A percentile compares a stretch with the other conserved stretches of the same genome.
phyloP scores from a whole-genome alignment of 2,113 vertebrate genomes.

The Cephalophus harveyi region DNA sequence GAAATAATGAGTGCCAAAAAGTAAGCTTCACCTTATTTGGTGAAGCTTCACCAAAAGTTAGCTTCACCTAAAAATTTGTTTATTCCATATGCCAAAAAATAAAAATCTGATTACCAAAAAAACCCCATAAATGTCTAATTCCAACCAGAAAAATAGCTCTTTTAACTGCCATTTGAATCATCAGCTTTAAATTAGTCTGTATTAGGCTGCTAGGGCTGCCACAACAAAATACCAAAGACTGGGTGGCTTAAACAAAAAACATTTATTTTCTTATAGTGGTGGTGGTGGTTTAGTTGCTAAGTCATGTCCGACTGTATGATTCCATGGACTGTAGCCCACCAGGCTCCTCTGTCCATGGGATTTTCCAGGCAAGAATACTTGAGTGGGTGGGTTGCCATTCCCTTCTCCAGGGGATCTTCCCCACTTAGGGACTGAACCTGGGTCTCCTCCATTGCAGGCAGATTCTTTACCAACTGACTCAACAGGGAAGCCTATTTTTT shows the following conservation, averaged over 20 bases:
- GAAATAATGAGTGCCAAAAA: neutral
- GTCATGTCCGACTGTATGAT: fast-evolving
- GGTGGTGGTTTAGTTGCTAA: neutral
- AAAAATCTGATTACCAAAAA: neutral
- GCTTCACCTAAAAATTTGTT: conserved; percentile 17
- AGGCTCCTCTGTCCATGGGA: neutral
- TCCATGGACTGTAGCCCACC: neutral
- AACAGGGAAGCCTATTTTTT: neutral
- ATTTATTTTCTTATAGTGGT: neutral
- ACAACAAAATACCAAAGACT: neutral
- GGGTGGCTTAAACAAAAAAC: neutral
- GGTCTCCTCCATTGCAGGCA: neutral
- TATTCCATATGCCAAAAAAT: neutral
- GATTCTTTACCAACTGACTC: neutral
- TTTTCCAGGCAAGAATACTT: neutral
- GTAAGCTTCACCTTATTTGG: neutral
- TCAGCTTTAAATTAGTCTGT: neutral
- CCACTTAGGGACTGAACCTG: neutral
- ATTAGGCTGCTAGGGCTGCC: neutral
- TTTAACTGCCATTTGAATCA: neutral
- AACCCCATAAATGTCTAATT: neutral
- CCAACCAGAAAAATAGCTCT: neutral
- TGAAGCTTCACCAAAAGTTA: no score
- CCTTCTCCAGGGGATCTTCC: neutral
- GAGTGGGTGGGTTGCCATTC: neutral